A percentile compares a stretch with the other conserved stretches of the same genome.
Evolutionary conservation across 1,140 invertebrate species (phyloP).

Genomic region (silkworm (Bombyx mori)): ASM3026992v2 NC_085109.1:1955501-1956000

Average conservation of each 20-base stretch:
- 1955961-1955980: too few species aligned
- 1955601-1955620: too few species aligned
- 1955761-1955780: constrained; percentile 91
- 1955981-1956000: too few species aligned
- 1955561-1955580: too few species aligned
- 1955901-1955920: too few species aligned
- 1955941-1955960: too few species aligned
- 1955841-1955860: constrained; percentile 81
- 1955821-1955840: constrained; percentile 88
- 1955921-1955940: too few species aligned
- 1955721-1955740: constrained; percentile 75
- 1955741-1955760: constrained; percentile 80
- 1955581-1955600: too few species aligned
- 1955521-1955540: too few species aligned
- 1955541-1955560: too few species aligned
- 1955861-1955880: background rate
- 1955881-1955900: background rate
- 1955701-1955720: constrained; percentile 77
- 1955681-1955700: constrained; percentile 86
- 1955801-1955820: constrained; percentile 92
- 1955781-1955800: constrained; percentile 91
- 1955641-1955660: constrained; percentile 83
- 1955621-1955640: constrained; percentile 13
- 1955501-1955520: too few species aligned
- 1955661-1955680: constrained; percentile 87